These are phyloP conservation scores for Heliconius nattereri DNA, from an alignment of 1,140 invertebrate genomes.

Conservation along the genomic window DNA sequence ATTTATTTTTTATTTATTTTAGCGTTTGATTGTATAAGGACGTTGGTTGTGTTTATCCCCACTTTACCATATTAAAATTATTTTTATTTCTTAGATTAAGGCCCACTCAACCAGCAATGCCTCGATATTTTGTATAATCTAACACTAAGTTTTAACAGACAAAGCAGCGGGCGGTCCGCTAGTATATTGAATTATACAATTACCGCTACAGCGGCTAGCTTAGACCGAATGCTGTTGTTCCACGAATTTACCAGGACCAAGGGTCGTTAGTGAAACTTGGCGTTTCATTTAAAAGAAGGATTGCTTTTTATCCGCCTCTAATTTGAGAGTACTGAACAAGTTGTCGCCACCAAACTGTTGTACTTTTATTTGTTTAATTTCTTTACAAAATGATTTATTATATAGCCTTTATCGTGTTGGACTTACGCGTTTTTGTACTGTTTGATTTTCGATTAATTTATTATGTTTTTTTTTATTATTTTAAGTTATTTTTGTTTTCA, in stretches of 20 bases:
- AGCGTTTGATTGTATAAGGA: too few species aligned
- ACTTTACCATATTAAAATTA: too few species aligned
- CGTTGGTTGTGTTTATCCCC: too few species aligned
- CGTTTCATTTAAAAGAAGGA: constrained; percentile 46
- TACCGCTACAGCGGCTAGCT: background rate
- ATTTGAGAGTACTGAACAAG: constrained; percentile 35
- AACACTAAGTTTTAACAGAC: too few species aligned
- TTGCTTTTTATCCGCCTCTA: constrained; percentile 42
- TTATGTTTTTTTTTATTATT: background rate
- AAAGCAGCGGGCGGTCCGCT: too few species aligned
- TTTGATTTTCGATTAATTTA: background rate
- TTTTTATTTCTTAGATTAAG: too few species aligned
- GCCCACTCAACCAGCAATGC: too few species aligned
- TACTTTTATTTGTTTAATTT: constrained; percentile 35
- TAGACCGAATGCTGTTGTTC: background rate
- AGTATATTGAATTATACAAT: background rate
- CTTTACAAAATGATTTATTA: constrained; percentile 34
- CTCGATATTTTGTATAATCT: too few species aligned
- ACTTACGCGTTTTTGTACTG: background rate
- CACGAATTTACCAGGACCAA: constrained; percentile 14
- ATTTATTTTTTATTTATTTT: too few species aligned
- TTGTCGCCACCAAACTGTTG: constrained; percentile 37
- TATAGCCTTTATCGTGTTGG: background rate
- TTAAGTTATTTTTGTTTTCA: background rate
- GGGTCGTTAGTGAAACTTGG: constrained; percentile 46